Base-by-base conservation (phyloP, 2,113 vertebrate species). In the Tylochromis polylepis region DNA sequence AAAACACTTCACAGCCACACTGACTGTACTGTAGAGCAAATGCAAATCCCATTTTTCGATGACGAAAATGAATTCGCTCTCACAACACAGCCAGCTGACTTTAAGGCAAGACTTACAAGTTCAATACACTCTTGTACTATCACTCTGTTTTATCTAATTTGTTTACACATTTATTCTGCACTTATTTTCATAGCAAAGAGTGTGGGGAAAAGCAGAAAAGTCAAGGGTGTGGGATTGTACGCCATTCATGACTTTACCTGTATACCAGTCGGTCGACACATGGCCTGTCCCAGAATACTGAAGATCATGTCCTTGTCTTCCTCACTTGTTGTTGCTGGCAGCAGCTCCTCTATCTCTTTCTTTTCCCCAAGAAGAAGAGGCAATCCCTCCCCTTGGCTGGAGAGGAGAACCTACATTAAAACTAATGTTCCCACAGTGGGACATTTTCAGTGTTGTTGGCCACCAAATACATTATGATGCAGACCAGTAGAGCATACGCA, bases 231-330 rank as follows among this genome's bases (percentile, higher is more conserved):
- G 46, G 14, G 46, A 15, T 15, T 15, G 14, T 15, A 46, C 3
- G 67, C 38, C 27, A 5, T 18, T 27, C 24, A 0, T 31, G 16
- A n/a, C 24, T 77, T 77, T 51, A 98, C 99, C 97, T 99, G 99
- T 93, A 99, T 98, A 46, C 99, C 99, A 5, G 99, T 98, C 24
- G 98, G 98, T 15, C 98, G 97, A 94, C 99, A 99, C 93, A 99
- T 97, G 60, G 98, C 99, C 90, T 99, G 99, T 6, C 99, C 98
- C 24, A 99, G 97, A 84, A 99, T 99, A 81, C 97, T 97, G 89
- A 98, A 99, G 82, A 99, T 98, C 83, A 96, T 96, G 55, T 99
- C 98, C 81, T 96, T 98, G 89, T 99, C 99, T 87, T 99, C 98
- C 86, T 98, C 97, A 10, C 96, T 96, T 77, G 97, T 94, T 79